Evolutionary conservation across 2,113 vertebrate genomes (phyloP).

Genomic region (Heterochromis multidens): DNA sequence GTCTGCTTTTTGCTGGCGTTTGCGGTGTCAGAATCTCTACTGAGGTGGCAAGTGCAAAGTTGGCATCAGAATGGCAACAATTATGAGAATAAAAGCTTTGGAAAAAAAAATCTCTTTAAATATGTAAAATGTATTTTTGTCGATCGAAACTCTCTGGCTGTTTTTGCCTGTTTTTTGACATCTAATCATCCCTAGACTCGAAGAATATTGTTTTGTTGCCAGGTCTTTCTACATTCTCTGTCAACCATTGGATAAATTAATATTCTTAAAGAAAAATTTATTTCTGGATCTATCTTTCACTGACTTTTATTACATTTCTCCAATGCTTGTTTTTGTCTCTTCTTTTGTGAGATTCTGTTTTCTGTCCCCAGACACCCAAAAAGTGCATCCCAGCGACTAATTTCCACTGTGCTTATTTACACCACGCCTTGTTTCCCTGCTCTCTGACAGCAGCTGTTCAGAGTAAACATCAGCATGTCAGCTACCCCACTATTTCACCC

Average conservation of each 20-base stretch:
- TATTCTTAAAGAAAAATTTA: not conserved
- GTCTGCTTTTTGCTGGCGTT: not conserved
- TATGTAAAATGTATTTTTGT: not conserved
- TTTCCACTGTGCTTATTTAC: conserved; percentile 37
- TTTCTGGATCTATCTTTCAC: not conserved
- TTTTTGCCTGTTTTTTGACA: not conserved
- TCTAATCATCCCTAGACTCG: not conserved
- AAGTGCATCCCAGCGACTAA: not conserved
- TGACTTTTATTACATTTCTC: not conserved
- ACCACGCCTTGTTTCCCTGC: conserved; percentile 43
- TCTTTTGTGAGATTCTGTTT: not conserved
- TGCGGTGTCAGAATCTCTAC: not conserved
- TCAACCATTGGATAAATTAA: not conserved
- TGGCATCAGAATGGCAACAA: not conserved
- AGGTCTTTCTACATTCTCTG: not conserved
- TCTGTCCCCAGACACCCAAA: conserved; percentile 5
- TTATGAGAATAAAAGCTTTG: not conserved
- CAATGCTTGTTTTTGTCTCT: not conserved
- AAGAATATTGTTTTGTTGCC: not conserved
- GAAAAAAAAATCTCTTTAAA: not conserved
- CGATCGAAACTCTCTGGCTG: not conserved
- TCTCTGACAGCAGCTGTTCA: conserved; percentile 54
- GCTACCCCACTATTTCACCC: conserved; percentile 41
- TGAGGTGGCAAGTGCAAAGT: not conserved
- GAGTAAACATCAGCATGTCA: conserved; percentile 53